phyloP scores from a whole-genome alignment of 2,797 vertebrate species.

The Sebastes ruberrimus region DNA sequence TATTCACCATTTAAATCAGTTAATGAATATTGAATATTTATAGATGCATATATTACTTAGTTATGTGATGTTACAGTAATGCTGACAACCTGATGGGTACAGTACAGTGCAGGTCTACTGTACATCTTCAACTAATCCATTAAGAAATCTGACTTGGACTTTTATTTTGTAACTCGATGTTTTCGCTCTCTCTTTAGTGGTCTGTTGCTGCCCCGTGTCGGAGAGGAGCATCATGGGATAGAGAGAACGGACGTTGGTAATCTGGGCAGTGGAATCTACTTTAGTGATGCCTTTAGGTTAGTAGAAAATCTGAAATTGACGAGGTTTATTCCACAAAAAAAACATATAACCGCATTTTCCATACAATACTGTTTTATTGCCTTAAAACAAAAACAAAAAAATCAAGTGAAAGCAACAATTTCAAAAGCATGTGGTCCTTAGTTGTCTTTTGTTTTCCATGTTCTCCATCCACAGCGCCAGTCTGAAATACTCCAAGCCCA shows the following conservation, averaged over 20 bases:
- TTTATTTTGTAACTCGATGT: not conserved
- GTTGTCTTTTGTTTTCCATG: not conserved
- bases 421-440: not conserved
- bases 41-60: not conserved
- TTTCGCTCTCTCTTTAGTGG: constrained; percentile 75
- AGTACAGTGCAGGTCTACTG: not conserved
- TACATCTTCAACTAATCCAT: not conserved
- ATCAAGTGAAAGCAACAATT: not conserved
- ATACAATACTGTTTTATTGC: not conserved
- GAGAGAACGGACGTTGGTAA: constrained; percentile 87
- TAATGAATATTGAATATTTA: not conserved
- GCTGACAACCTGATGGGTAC: not conserved
- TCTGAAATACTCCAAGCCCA: constrained; percentile 84
- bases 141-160: not conserved
- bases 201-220: constrained; percentile 84
- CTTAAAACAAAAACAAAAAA: not conserved
- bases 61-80: not conserved
- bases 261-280: constrained; percentile 91
- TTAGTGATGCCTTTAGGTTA: constrained; percentile 85
- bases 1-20: not conserved
- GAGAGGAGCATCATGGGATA: constrained; percentile 85
- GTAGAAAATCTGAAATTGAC: constrained; percentile 11
- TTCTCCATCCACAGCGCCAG: constrained; percentile 72
- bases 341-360: not conserved
- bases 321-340: not conserved